phyloP scores from a whole-genome alignment of 2,888 invertebrate genomes.

The Agonopterix alstromeriana region DNA sequence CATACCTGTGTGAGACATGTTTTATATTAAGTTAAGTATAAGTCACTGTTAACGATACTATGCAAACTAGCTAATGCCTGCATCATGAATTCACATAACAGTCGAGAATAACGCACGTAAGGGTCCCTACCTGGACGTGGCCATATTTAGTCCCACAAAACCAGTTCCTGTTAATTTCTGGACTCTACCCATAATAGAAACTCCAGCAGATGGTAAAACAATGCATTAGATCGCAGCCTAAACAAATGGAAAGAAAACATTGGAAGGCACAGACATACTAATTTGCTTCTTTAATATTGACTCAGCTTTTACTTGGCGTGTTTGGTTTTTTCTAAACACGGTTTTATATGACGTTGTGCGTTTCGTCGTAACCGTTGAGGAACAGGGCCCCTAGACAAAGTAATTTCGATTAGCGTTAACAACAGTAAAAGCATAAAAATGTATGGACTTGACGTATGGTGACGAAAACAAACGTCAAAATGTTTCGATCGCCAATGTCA shows the following conservation, averaged over 20 bases:
- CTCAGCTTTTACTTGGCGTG: slow-evolving; percentile 32
- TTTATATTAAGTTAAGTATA: too few species aligned
- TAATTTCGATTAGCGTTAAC: too few species aligned
- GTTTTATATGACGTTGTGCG: neutral
- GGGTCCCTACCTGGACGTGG: neutral
- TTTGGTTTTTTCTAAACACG: slow-evolving; percentile 7
- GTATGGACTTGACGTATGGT: too few species aligned
- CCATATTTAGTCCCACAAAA: neutral
- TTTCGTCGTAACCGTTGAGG: too few species aligned
- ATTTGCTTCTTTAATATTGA: slow-evolving; percentile 49
- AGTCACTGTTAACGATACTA: too few species aligned
- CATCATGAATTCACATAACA: too few species aligned
- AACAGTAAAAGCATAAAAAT: too few species aligned
- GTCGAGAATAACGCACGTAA: neutral
- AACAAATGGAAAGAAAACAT: slow-evolving; percentile 12
- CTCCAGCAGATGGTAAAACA: slow-evolving; percentile 16
- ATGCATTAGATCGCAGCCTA: slow-evolving; percentile 17
- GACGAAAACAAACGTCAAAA: too few species aligned
- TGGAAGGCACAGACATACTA: slow-evolving; percentile 24
- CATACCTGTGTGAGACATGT: too few species aligned
- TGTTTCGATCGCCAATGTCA: too few species aligned
- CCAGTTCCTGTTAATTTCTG: neutral
- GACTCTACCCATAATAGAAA: slow-evolving; percentile 7
- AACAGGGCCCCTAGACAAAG: too few species aligned
- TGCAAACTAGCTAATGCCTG: too few species aligned